Base-by-base conservation (phyloP, 2,113 vertebrate genomes). In the Saccopteryx leptura region DNA sequence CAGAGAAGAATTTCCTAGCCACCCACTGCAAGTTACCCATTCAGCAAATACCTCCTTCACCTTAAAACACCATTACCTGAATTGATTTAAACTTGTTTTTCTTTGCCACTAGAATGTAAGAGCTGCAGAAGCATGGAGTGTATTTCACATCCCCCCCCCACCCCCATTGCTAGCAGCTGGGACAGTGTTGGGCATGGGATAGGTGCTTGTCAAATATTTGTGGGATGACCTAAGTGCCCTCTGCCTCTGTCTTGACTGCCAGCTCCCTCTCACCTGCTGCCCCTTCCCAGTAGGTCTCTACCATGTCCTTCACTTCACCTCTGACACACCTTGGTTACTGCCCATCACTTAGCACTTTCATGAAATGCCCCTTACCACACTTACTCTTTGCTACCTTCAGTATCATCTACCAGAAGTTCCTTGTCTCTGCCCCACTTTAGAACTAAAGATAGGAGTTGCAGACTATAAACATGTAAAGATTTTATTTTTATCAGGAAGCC, bases 401-500 rank as follows among this genome's bases (percentile, higher is more conserved):
- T 33, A 13, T 1, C 19, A 58, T 23, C 78, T 65, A n/a, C 68
- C 58, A 81, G 63, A 79, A 60, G 15, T 85, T 60, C 88, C 78
- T 92, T 48, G 2, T 60, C 39, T 28, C 23, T 7, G 28, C 21
- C 26, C 54, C 28, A 52, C 50, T 75, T 89, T 65, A 79, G 31
- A 39, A 66, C 82, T 94, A 81, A 97, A 94, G 96, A 93, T 94
- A 94, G 93, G 72, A 75, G 94, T 15, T 31, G 11, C 69, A 65
- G 91, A 66, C 88, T 89, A 63, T 85, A 96, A 93, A 63, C 93
- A 97, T 94, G 81, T 61, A 60, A 93, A 95, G 88, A 46, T 89
- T 97, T 93, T 97, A 78, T 83, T 97, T 97, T 96, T 95, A 46
- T 92, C 81, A 94, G 82, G 26, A 89, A 95, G 89, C 61, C 80